Evolutionary conservation across 2,797 vertebrate species (phyloP).

Genomic region (Cercopithecus petaurista): DNA sequence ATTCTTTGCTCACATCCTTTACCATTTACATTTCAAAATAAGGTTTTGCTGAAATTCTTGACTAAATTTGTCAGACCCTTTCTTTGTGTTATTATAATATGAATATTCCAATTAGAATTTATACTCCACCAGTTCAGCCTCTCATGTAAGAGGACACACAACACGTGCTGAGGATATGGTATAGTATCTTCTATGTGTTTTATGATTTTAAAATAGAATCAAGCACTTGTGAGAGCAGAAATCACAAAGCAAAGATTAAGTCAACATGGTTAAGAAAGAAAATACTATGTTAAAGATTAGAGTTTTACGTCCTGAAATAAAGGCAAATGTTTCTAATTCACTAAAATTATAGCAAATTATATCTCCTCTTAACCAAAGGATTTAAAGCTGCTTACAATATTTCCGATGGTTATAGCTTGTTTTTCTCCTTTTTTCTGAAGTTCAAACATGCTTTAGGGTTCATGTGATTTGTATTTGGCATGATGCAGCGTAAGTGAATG

Average conservation of each 20-base stretch:
- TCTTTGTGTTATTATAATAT: not conserved
- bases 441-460: not conserved
- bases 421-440: not conserved
- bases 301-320: not conserved
- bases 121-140: not conserved
- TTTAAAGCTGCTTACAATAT: not conserved
- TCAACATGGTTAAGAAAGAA: not conserved
- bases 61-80: not conserved
- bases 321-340: not conserved
- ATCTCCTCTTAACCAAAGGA: not conserved
- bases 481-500: slow-evolving; percentile 46
- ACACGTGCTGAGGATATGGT: not conserved
- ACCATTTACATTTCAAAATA: not conserved
- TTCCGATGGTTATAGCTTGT: not conserved
- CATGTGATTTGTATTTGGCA: slow-evolving; percentile 50
- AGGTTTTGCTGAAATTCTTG: not conserved
- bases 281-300: not conserved
- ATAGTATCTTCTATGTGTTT: not conserved
- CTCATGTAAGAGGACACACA: not conserved
- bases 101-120: not conserved
- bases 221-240: not conserved
- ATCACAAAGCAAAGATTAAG: not conserved
- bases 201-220: not conserved
- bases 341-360: not conserved
- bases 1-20: not conserved